These are phyloP conservation scores for Megamerina dolium DNA, from an alignment of 2,888 invertebrate species.

Conservation along the genomic window DNA sequence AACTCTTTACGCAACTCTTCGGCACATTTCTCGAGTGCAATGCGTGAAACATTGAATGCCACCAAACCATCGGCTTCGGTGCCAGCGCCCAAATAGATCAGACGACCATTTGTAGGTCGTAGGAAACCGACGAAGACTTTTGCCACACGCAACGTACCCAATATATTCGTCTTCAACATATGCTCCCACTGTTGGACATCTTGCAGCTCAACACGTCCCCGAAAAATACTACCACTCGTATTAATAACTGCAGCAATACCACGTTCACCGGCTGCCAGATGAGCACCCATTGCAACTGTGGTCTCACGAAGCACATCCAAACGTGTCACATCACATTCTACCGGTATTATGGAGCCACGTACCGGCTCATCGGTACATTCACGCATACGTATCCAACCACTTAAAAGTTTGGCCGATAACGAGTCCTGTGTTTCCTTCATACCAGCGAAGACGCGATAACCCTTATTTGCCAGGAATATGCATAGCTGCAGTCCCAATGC, in stretches of 20 bases:
- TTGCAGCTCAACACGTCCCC: constrained; percentile 63
- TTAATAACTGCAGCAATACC: constrained; percentile 76
- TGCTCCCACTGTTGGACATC: constrained; percentile 60
- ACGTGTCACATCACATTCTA: constrained; percentile 72
- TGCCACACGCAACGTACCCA: constrained; percentile 67
- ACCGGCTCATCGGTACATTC: constrained; percentile 50
- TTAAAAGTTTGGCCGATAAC: constrained; percentile 57
- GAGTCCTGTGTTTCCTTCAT: constrained; percentile 56
- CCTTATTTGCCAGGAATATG: constrained; percentile 64
- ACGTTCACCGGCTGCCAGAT: constrained; percentile 76
- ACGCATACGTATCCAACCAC: constrained; percentile 58
- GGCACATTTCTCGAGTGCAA: constrained; percentile 76
- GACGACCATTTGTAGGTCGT: constrained; percentile 58
- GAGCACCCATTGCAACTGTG: constrained; percentile 69
- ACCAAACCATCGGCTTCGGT: constrained; percentile 49
- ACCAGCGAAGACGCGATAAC: constrained; percentile 75
- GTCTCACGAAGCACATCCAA: constrained; percentile 76
- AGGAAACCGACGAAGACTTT: constrained; percentile 69
- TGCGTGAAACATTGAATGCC: constrained; percentile 58
- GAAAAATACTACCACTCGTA: constrained; percentile 71
- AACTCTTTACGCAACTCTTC: constrained; percentile 65
- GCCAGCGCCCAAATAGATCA: constrained; percentile 59
- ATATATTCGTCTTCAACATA: constrained; percentile 63
- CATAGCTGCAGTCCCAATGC: constrained; percentile 73
- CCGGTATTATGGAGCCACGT: constrained; percentile 58